Conservation (phyloP, 2,113 vertebrate species). For the Halcyon malimbica region DNA sequence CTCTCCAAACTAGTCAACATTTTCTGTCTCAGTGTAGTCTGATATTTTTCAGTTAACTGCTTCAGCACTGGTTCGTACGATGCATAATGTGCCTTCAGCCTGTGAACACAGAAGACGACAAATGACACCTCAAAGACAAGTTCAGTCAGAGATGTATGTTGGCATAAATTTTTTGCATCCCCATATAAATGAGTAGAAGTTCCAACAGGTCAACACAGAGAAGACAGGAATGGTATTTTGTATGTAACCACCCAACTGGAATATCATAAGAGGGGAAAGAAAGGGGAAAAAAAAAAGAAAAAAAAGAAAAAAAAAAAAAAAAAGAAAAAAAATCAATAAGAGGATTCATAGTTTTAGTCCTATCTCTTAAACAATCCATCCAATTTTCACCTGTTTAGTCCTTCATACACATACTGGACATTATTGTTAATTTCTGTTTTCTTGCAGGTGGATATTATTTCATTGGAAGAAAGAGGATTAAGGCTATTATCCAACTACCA, state of each 20-base stretch:
- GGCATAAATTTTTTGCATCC: not conserved
- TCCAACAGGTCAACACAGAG: constrained; percentile 9
- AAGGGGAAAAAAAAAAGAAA: not conserved
- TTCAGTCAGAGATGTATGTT: constrained; percentile 6
- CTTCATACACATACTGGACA: not conserved
- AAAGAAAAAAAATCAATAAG: not conserved
- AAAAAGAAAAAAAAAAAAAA: not conserved
- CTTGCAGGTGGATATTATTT: not conserved
- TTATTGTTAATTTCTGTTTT: not conserved
- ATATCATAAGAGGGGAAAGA: not conserved
- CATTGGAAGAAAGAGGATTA: not conserved
- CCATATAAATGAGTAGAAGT: not conserved
- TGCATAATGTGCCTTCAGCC: constrained; percentile 84
- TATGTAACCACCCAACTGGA: not conserved
- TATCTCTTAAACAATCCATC: not conserved
- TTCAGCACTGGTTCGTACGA: constrained; percentile 80
- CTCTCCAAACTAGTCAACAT: constrained; percentile 81
- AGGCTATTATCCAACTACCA: not conserved
- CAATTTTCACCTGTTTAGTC: not conserved
- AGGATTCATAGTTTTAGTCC: not conserved
- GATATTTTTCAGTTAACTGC: constrained; percentile 85
- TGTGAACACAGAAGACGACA: constrained; percentile 48
- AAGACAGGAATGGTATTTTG: not conserved
- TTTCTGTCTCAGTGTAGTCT: constrained; percentile 81
- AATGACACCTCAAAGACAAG: not conserved